Base-by-base conservation (phyloP, 2,113 vertebrate genomes). In the Planiliza haematocheilus region DNA sequence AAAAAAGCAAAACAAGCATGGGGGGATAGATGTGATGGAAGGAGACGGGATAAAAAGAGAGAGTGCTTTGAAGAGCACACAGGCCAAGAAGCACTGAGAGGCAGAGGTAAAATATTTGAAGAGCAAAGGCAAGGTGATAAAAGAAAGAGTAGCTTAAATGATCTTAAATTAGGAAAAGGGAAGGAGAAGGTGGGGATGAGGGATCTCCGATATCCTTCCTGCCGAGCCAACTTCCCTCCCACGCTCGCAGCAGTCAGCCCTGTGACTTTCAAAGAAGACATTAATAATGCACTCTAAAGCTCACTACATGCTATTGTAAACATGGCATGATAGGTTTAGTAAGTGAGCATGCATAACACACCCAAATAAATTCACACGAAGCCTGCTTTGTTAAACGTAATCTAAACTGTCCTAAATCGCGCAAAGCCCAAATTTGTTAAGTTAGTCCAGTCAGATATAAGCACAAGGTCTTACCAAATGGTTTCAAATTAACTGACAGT, bases 261-360 rank as follows among this genome's bases (percentile, higher is more conserved):
- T 39, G 64, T 51, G 70, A 82, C 86, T 84, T 83, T 86, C 79
- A 90, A 82, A 87, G 81, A 79, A 84, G 65, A 17, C 77, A 89
- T 91, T 84, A 90, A 92, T 92, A 89, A 89, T 88, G 70, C 60
- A 88, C 70, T 16, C 7, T 34, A 24, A 61, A 79, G 76, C 82
- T 74, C 68, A 83, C 75, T 81, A 69, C 51, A 61, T 82, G 81
- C 72, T 60, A 90, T 86, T 87, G 74, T 88, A 88, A 89, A 90
- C 85, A 83, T 58, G 49, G 72, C 65, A 67, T 36, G 74, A 72
- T 50, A 66, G 66, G 72, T 56, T 52, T 49, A 42, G 42, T 65
- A 70, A 70, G 38, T 46, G 42, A 38, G 30, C 49, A 38, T 10
- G 8, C 57, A 65, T 49, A 48, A 62, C 17, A 73, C 53, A 55